Percentiles rank a stretch among this genome's conserved stretches.
Conservation (phyloP, 2,113 vertebrate genomes). For the Grammomys surdaster region DNA sequence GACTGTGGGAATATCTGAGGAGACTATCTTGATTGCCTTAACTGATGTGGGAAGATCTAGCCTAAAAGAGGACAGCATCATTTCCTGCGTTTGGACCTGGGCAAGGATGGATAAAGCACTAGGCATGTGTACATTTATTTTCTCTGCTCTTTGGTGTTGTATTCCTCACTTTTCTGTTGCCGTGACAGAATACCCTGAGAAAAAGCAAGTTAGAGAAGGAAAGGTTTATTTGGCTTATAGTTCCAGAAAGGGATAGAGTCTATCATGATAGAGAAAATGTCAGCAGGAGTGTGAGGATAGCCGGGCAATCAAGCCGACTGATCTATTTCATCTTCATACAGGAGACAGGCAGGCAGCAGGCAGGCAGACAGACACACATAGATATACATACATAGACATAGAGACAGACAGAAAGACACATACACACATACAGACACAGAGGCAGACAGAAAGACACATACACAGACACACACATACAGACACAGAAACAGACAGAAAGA, state of each 20-base stretch:
- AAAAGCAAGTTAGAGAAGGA: neutral
- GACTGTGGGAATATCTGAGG: neutral
- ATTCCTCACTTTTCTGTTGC: neutral
- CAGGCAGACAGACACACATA: neutral
- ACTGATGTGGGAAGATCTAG: neutral
- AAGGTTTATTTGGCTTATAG: neutral
- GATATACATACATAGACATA: neutral
- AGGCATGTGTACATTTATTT: neutral
- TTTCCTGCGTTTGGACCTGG: neutral
- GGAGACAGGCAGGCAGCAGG: too few relatives aligned
- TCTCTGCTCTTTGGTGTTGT: neutral
- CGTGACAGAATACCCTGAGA: neutral
- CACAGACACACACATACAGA: too few relatives aligned
- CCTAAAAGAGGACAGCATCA: neutral
- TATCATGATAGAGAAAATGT: neutral
- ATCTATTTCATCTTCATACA: neutral
- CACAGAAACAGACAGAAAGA: neutral
- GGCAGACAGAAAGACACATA: too few relatives aligned
- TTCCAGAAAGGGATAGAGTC: neutral
- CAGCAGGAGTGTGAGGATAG: neutral
- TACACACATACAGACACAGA: neutral
- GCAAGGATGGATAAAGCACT: neutral
- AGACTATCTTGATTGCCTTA: neutral
- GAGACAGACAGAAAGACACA: neutral
- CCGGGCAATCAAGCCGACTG: neutral